phyloP scores from a whole-genome alignment of 2,113 vertebrate genomes.

The Rhipidura dahli region DNA sequence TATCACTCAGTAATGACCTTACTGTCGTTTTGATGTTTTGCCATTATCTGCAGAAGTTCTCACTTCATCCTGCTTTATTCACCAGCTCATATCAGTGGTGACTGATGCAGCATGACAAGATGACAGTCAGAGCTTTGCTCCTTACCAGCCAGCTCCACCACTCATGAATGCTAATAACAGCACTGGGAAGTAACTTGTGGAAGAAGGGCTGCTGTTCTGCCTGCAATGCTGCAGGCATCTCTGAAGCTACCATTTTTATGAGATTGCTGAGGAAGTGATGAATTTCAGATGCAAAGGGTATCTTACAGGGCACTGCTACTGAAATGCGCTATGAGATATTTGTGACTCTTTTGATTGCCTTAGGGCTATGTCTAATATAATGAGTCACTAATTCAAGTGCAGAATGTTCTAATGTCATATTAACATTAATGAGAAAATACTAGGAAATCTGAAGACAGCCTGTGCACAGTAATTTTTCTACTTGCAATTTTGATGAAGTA shows the following conservation, averaged over 20 bases:
- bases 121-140: not conserved
- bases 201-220: not conserved
- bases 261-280: not conserved
- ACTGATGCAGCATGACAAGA: not conserved
- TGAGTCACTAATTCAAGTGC: not conserved
- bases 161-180: not conserved
- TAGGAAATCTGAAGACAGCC: not conserved
- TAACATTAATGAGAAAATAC: not conserved
- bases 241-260: not conserved
- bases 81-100: accelerated
- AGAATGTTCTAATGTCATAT: slow-evolving; percentile 2
- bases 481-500: not conserved
- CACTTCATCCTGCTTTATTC: not conserved
- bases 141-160: not conserved
- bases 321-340: not conserved
- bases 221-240: not conserved
- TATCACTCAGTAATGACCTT: not conserved
- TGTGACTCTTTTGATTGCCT: not conserved
- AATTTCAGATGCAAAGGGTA: not conserved
- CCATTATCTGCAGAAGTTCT: not conserved
- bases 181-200: not conserved
- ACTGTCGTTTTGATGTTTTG: not conserved
- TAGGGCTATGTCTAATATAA: not conserved
- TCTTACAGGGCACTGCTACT: not conserved
- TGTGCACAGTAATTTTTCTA: not conserved